A percentile compares a stretch with the other conserved stretches of the same genome.
phyloP scores from a whole-genome alignment of 2,113 vertebrate species.

The Sylvietta virens region DNA sequence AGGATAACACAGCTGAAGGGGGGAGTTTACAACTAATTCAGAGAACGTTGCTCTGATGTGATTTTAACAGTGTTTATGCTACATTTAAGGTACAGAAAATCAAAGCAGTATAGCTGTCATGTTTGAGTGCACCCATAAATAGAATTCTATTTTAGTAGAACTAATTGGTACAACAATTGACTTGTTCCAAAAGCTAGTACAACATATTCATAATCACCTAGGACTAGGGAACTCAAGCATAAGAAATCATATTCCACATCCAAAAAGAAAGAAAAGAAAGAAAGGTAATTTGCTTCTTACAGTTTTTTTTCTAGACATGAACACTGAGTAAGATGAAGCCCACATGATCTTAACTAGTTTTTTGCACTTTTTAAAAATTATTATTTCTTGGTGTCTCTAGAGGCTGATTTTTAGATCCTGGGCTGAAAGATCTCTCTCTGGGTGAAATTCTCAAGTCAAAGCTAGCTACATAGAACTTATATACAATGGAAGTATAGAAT shows the following conservation, averaged over 20 bases:
- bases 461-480: not conserved
- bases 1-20: not conserved
- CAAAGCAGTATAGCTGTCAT: slow-evolving; percentile 3
- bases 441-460: not conserved
- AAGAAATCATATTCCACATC: not conserved
- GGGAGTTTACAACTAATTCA: not conserved
- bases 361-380: not conserved
- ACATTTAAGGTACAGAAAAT: slow-evolving; percentile 22
- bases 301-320: not conserved
- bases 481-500: not conserved
- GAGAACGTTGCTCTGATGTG: not conserved
- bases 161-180: slow-evolving; percentile 15
- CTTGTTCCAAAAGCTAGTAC: not conserved
- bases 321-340: not conserved
- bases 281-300: not conserved
- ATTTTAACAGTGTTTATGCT: slow-evolving; percentile 3
- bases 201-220: not conserved
- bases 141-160: slow-evolving; percentile 24
- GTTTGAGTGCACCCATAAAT: slow-evolving; percentile 11
- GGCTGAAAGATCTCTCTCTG: not conserved
- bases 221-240: slow-evolving; percentile 4
- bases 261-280: not conserved
- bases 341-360: not conserved
- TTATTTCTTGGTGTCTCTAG: not conserved
- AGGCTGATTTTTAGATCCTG: not conserved